Base-by-base conservation (phyloP, 2,888 invertebrate species). In the Idaea straminata region DNA sequence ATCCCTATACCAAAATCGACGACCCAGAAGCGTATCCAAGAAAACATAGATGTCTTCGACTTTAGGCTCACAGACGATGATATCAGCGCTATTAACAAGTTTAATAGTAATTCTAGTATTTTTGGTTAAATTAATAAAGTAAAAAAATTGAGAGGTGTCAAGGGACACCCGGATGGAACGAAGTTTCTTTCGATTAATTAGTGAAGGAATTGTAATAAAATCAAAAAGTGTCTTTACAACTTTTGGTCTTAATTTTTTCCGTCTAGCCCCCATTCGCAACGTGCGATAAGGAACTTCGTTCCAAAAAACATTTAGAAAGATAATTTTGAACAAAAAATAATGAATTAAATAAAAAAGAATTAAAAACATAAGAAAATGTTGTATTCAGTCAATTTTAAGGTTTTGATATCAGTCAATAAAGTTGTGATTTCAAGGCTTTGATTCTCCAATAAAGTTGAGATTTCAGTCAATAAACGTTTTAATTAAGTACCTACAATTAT, bases 1-100 rank as follows among this genome's bases (percentile, higher is more conserved):
- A 84, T 94, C 59, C 94, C 94, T 0, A 94, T 95, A 58, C 95
- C 95, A 0, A 95, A 94, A 79, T 94, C 95, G 0, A 87, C 91
- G 0, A 94, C 94, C 66, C 84, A 88, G 65, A 81, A 81, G 0
- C 90, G 94, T 57, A 88, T 95, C 4, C 77, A 82, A 59, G 85
- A 93, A 69, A 95, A 95, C 77, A 91, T 95, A 35, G 77, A 94
- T 64, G 81, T 95, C 1, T 95, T 95, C 66, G 93, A 95, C 81
- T 95, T 95, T 80, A 77, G 89, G 66, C 80, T 95, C 15, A 85
- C 86, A 0, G 76, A 87, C 0, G 89, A 93, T 13, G 95, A 95
- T 68, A 85, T 94, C 13, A 75, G 80, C 0, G 72, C 87, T 2
- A 83, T 95, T 64, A 93, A 93, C 70, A 82, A 86, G 6, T 94